A percentile compares a stretch with the other conserved stretches of the same genome.
Evolutionary conservation across 2,113 vertebrate species (phyloP).

Genomic region (Colossoma macropomum): DNA sequence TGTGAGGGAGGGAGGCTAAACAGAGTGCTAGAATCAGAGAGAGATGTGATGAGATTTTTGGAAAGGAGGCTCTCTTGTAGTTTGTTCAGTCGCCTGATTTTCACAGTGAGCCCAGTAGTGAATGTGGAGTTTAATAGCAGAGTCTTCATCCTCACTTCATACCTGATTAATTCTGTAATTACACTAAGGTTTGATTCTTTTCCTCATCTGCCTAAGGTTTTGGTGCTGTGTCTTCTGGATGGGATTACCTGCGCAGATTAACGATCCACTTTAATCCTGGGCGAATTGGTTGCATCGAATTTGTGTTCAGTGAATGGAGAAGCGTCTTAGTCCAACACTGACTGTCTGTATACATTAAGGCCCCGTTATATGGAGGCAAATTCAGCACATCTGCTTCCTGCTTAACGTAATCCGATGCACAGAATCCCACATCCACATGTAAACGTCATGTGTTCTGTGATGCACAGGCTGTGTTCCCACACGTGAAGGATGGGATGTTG

Average conservation of each 20-base stretch:
- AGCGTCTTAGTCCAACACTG: background rate
- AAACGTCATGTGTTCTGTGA: no score
- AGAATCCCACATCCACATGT: background rate
- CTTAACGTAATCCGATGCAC: background rate
- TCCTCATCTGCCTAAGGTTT: conserved; percentile 7
- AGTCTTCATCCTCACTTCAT: conserved; percentile 3
- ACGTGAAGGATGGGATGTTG: no score
- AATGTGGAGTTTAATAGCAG: background rate
- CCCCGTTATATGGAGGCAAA: background rate
- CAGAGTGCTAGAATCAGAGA: background rate
- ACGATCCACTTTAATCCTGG: background rate
- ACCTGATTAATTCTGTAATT: conserved; percentile 31
- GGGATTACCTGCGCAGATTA: conserved; percentile 37
- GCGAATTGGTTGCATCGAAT: background rate
- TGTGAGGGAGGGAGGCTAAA: background rate
- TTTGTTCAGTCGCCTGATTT: background rate
- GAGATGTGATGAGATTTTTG: background rate
- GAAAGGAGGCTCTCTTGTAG: background rate
- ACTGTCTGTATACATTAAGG: background rate
- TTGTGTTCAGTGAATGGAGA: background rate
- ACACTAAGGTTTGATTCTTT: background rate
- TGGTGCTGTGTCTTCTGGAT: background rate
- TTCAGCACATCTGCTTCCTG: conserved; percentile 5
- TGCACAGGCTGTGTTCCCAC: no score
- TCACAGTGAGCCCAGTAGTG: background rate